These are phyloP conservation scores for Caenorhabditis sp. DNA, from an alignment of 2,888 invertebrate species.

Conservation along the genomic window DNA sequence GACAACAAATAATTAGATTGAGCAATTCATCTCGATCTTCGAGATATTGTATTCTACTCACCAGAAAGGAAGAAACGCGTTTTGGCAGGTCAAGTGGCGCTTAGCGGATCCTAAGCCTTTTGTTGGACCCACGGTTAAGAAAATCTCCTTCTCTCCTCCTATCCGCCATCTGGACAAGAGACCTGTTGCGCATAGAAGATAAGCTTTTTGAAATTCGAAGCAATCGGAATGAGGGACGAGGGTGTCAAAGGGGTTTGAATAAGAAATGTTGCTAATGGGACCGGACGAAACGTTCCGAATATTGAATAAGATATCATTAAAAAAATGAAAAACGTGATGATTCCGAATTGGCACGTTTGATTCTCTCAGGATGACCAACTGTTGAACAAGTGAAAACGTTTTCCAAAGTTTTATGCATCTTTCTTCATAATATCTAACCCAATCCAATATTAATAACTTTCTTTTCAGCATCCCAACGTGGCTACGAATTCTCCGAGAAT, in stretches of 20 bases:
- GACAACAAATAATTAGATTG: conserved; percentile 42
- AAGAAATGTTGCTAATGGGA: no score
- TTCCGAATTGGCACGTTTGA: no score
- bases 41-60: conserved; percentile 12
- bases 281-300: no score
- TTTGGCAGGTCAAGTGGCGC: conserved; percentile 47
- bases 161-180: conserved; percentile 39
- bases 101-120: conserved; percentile 51
- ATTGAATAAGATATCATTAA: no score
- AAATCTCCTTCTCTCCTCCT: neutral
- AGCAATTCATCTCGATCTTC: conserved; percentile 13
- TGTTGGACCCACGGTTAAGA: conserved; percentile 8
- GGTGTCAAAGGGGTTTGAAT: no score
- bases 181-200: conserved; percentile 1
- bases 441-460: no score
- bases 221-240: neutral
- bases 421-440: no score
- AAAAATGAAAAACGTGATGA: no score
- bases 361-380: no score
- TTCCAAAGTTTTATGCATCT: no score
- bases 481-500: conserved; percentile 77
- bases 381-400: no score
- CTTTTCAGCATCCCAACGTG: conserved; percentile 74
- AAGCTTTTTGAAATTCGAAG: neutral
- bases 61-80: conserved; percentile 4